These are phyloP conservation scores for Himantopus leucocephalus DNA, from an alignment of 2,113 vertebrate genomes.

Conservation along the genomic window DNA sequence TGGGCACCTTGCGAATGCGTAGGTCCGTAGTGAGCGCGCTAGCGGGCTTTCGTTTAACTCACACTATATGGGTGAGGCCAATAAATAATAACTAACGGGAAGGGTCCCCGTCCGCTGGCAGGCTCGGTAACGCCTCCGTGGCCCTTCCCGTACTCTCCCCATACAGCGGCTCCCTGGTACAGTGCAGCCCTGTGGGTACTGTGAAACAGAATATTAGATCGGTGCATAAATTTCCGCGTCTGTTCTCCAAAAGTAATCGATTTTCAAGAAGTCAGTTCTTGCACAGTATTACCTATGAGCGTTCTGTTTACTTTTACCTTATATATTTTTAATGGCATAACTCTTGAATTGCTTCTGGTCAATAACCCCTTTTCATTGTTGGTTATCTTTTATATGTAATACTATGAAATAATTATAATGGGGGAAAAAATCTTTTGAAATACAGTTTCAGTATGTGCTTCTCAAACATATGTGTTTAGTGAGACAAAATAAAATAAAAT, in stretches of 20 bases:
- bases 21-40: accelerated
- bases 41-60: not conserved
- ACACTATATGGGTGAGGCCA: accelerated
- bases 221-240: not conserved
- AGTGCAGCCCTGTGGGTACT: not conserved
- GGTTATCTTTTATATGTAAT: not conserved
- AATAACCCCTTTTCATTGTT: not conserved
- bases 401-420: not conserved
- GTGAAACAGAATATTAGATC: accelerated
- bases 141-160: not conserved
- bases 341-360: not conserved
- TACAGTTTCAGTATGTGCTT: not conserved
- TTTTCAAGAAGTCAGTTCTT: not conserved
- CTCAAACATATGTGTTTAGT: not conserved
- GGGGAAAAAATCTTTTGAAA: not conserved
- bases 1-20: not conserved
- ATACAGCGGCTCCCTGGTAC: not conserved
- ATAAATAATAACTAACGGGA: no score
- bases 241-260: accelerated
- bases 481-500: not conserved
- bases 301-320: not conserved
- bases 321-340: not conserved
- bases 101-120: not conserved
- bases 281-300: not conserved
- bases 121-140: not conserved